phyloP scores from a whole-genome alignment of 92 coral and sea anemone species.

The Umimayanthus chanpuru region DNA sequence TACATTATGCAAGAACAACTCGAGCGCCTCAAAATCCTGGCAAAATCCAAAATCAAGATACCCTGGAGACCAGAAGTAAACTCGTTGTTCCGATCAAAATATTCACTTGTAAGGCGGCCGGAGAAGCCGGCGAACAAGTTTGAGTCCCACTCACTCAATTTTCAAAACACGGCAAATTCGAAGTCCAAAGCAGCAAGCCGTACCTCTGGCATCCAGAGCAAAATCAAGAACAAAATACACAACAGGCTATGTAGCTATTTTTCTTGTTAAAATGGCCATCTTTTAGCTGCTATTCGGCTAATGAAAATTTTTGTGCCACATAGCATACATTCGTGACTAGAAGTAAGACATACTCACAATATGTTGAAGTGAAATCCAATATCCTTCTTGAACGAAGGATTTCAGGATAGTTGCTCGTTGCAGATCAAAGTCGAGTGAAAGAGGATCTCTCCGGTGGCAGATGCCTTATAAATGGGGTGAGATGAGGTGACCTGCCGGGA shows the following conservation, averaged over 20 bases:
- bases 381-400: slow-evolving; percentile 3
- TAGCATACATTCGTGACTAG: neutral
- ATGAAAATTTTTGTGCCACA: too few species aligned
- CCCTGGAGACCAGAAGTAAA: too few species aligned
- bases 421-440: neutral
- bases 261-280: neutral
- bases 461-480: neutral
- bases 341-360: neutral
- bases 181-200: too few species aligned
- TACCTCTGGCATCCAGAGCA: too few species aligned
- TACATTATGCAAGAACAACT: neutral
- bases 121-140: too few species aligned
- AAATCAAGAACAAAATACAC: neutral
- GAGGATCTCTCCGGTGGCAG: neutral
- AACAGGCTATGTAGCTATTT: neutral
- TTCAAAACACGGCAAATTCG: too few species aligned
- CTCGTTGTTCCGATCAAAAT: too few species aligned
- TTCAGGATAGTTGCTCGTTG: neutral
- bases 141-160: too few species aligned
- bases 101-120: too few species aligned
- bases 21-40: neutral
- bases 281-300: neutral
- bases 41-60: too few species aligned
- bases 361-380: slow-evolving; percentile 1
- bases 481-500: slow-evolving; percentile 2